Conservation (phyloP, 1,140 invertebrate species). For the Ceratosolen fusciceps region DNA sequence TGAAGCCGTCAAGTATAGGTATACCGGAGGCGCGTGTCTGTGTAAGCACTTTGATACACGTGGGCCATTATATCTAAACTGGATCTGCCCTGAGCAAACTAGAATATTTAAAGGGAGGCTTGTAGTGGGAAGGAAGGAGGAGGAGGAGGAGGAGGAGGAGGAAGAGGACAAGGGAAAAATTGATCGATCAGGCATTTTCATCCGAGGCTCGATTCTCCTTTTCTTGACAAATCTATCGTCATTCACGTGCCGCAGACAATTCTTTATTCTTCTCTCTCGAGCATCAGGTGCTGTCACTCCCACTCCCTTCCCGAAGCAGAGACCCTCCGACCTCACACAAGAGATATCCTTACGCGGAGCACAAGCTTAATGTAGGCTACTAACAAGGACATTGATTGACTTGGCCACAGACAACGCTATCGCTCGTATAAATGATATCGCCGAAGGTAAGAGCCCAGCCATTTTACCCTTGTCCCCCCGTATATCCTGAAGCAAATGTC, state of each 20-base stretch:
- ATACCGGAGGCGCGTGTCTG: background rate
- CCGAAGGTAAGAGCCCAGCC: background rate
- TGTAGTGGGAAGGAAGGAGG: too few relatives aligned
- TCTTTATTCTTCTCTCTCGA: background rate
- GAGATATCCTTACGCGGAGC: background rate
- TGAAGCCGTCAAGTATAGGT: too few relatives aligned
- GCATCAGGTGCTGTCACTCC: background rate
- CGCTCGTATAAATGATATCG: background rate
- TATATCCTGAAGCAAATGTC: too few relatives aligned
- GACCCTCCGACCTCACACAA: too few relatives aligned
- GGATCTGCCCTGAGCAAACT: background rate
- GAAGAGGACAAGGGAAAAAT: slow-evolving; percentile 20
- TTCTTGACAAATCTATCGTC: slow-evolving; percentile 39
- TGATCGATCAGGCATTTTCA: slow-evolving; percentile 39
- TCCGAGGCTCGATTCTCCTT: slow-evolving; percentile 46
- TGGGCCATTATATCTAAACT: slow-evolving; percentile 48
- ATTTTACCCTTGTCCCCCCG: background rate
- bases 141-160: too few relatives aligned
- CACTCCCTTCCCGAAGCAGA: background rate
- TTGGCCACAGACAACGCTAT: background rate
- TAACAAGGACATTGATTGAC: slow-evolving; percentile 21
- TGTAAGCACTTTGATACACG: background rate
- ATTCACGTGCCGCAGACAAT: background rate
- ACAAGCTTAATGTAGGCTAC: background rate
- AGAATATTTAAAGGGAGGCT: background rate